Evolutionary conservation across 2,113 vertebrate species (phyloP).

Genomic region (Eulemur macaco): DNA sequence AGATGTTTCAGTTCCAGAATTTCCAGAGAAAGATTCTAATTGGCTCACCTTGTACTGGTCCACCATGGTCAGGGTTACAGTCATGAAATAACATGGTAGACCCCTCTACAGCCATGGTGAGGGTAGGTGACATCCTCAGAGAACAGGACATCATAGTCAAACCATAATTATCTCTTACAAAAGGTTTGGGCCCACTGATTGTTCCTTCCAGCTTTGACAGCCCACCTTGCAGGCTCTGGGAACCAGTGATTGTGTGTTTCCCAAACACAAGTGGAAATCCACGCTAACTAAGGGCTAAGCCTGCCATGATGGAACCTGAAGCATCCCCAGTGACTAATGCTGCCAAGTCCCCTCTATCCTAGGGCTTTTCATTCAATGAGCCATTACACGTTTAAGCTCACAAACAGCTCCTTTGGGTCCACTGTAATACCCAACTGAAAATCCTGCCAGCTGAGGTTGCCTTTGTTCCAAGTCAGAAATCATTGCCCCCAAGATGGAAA

Average conservation of each 20-base stretch:
- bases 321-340: background rate
- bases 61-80: background rate
- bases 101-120: background rate
- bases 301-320: background rate
- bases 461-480: background rate
- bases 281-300: background rate
- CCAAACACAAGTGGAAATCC: background rate
- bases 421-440: background rate
- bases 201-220: background rate
- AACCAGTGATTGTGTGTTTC: background rate
- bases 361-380: background rate
- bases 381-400: background rate
- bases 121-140: rapidly evolving
- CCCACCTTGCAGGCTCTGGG: background rate
- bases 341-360: background rate
- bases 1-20: background rate
- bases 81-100: background rate
- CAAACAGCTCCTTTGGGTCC: background rate
- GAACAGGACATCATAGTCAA: background rate
- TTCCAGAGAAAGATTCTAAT: background rate
- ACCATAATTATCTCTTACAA: background rate
- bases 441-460: background rate
- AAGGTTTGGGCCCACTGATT: background rate
- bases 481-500: background rate
- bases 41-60: background rate